A percentile compares a stretch with the other conserved stretches of the same genome.
These are phyloP conservation scores for Chunga burmeisteri DNA, from an alignment of 2,113 vertebrate species.

Conservation along the genomic window DNA sequence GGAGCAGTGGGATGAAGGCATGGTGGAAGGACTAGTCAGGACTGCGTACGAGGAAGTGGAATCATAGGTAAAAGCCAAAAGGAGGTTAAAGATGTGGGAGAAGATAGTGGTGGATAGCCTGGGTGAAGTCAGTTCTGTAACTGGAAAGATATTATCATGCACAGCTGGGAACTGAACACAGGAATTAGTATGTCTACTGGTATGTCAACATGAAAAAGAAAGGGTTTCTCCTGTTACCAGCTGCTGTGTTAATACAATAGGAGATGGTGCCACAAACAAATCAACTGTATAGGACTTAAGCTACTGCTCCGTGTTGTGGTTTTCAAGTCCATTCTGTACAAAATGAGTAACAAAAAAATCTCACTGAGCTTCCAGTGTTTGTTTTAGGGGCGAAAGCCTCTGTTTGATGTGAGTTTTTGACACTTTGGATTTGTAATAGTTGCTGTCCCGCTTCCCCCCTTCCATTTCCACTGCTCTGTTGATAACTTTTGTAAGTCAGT, in stretches of 20 bases:
- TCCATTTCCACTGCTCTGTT: not conserved
- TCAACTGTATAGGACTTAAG: not conserved
- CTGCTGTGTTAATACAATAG: not conserved
- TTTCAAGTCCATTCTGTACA: not conserved
- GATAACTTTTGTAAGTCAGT: not conserved
- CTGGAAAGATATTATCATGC: not conserved
- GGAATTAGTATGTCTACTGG: not conserved
- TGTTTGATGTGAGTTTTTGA: not conserved
- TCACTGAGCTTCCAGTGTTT: not conserved
- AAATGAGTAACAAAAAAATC: not conserved
- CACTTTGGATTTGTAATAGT: not conserved
- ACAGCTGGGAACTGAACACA: not conserved
- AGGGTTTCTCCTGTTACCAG: not conserved
- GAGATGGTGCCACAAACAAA: not conserved
- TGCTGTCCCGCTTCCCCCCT: not conserved
- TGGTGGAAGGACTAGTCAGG: not conserved
- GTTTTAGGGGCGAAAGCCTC: not conserved
- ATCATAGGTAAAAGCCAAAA: not conserved
- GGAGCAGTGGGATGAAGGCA: not conserved
- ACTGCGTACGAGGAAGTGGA: not conserved
- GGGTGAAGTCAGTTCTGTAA: not conserved
- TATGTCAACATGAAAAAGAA: not conserved
- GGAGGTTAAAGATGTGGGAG: not conserved
- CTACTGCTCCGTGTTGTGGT: not conserved
- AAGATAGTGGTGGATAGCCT: not conserved